Base-by-base conservation (phyloP, 2,113 vertebrate species). In the Lepus americanus region DNA sequence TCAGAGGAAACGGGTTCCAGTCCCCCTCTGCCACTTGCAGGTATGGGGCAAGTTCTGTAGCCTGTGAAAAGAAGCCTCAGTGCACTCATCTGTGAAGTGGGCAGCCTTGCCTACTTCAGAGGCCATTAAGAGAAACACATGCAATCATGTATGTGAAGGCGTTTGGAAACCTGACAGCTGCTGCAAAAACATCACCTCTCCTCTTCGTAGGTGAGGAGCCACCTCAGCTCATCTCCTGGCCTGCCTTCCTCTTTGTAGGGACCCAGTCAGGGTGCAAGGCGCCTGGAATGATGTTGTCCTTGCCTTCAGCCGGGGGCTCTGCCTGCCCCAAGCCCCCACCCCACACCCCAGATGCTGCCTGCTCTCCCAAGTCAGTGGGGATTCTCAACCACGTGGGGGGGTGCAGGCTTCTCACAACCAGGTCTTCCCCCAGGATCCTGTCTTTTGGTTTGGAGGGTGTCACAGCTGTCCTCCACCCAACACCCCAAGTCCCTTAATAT, bases 1-100 rank as follows among this genome's bases (percentile, higher is more conserved):
- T 74, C 27, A 73, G 31, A 53, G 20, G 55, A 66, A 72, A 77
- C n/a, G 31, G 5, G 33, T 81, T 97, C 81, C 51, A 76, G 78
- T 89, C n/a, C 20, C 1, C 1, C 79, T 86, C 31, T 19, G 19
- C 55, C 31, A 74, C 55, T 72, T 76, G 29, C 14, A 72, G 64
- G 23, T 29, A 31, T 3, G 4, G 44, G 22, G 13, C 33, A 94
- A 25, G 77, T 88, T 33, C 33, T 16, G 55, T 55, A 78, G 63
- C 36, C 69, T 87, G 14, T 22, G n/a, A 53, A 85, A 69, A 31
- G 44, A 79, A 86, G 31, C 29, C 67, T 85, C 63, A 10, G 31
- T 61, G 69, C 53, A 85, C 39, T 82, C 51, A 36, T 36, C 49
- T 79, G n/a, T 36, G 44, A 74, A 36, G 80, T 12, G 67, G 61